Evolutionary conservation across 2,888 invertebrate genomes (phyloP), one percentile per base, ranked within the genome.

Genomic region (Athetis lepigone): DNA sequence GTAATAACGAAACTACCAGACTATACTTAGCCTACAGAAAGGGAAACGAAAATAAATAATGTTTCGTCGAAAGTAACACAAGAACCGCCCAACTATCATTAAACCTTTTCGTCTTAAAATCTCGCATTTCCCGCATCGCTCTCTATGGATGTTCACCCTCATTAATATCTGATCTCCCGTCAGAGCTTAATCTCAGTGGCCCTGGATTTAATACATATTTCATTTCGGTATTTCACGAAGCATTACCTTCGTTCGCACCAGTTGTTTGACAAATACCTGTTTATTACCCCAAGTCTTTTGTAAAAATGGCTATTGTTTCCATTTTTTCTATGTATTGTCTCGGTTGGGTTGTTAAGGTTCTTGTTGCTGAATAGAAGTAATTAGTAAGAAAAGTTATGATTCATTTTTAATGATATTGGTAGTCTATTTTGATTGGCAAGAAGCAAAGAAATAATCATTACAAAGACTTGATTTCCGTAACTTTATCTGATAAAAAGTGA

Each of bases 121-220:
- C 63, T 56, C 37, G 7, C 46, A 19, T 52, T 39, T 64, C 49
- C 43, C 66, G 58, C 57, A n/a, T 64, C 59, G 81, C 87, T 79
- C 6, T 3, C 46, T 51, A 46, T 87, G 87, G 83, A 65, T 3
- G 11, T 11, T 64, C 18, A 18, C 60, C 75, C 63, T 77, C 83
- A 72, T 86, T 90, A 90, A 92, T 92, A 93, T 90, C 88, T 88
- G 87, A 89, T 90, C 87, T 85, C 74, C 81, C 83, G 81, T 81
- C 84, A 84, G 76, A 80, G 85, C 90, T 91, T 92, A 91, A 93
- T 92, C 90, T 88, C 85, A 81, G 86, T 86, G 86, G 85, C 85
- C 89, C 85, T 89, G 86, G 90, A 88, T 92, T 92, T 93, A 93
- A 94, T 93, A 93, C 93, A 91, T 92, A 93, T 94, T 93, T 92